These are phyloP conservation scores for Tipula vernalis DNA, from an alignment of 2,888 invertebrate species.

Conservation along the genomic window DNA sequence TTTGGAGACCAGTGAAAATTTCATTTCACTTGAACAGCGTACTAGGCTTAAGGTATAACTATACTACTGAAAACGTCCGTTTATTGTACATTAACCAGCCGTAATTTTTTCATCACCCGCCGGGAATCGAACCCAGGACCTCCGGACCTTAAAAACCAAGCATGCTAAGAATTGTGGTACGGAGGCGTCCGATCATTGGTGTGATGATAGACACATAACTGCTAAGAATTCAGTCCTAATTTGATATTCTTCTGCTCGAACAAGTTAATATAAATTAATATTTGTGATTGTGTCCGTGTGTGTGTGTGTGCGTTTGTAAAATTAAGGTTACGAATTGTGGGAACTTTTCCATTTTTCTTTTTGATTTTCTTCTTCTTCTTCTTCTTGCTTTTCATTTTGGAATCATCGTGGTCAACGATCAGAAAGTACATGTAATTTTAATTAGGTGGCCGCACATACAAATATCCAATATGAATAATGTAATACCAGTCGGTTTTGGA, in stretches of 20 bases:
- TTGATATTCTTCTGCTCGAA: neutral
- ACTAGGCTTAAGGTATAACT: no score
- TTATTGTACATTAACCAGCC: no score
- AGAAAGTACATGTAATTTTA: neutral
- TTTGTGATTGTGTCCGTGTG: neutral
- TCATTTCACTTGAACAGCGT: no score
- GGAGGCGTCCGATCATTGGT: no score
- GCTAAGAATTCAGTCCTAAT: no score
- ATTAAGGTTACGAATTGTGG: neutral
- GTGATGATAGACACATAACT: no score
- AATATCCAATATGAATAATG: neutral
- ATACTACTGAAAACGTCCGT: no score
- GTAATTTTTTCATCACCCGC: no score
- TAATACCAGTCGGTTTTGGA: neutral
- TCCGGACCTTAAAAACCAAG: no score
- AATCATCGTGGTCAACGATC: conserved; percentile 4
- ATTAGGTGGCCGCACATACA: conserved; percentile 4
- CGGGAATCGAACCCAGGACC: no score
- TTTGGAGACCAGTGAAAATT: no score
- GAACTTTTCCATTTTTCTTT: neutral
- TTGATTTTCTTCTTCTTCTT: neutral
- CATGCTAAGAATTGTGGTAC: no score
- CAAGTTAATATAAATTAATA: neutral
- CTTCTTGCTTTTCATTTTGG: neutral
- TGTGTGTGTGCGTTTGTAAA: neutral